These are phyloP conservation scores for Podarcis raffonei DNA, from an alignment of 2,113 vertebrate genomes.

Conservation along the genomic window DNA sequence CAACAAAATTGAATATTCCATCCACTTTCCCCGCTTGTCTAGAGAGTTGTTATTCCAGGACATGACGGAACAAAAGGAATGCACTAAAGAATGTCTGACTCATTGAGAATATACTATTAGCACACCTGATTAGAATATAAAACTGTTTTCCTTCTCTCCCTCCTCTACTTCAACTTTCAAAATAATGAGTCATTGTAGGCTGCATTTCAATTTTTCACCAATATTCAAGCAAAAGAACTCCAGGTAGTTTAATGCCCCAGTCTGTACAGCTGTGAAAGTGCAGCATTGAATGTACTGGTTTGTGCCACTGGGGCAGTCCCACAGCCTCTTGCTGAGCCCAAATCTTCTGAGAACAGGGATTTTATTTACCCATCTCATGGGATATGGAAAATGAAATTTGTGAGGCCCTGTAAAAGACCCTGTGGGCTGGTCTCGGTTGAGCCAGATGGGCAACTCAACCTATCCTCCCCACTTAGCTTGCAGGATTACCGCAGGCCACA, in stretches of 20 bases:
- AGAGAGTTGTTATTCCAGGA: neutral
- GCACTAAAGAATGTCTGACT: neutral
- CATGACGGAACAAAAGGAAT: neutral
- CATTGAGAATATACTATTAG: conserved; percentile 7
- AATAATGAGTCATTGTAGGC: neutral
- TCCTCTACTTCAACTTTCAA: neutral
- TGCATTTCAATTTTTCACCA: neutral
- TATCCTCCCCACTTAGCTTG: too few relatives aligned
- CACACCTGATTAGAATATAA: neutral
- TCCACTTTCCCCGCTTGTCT: neutral
- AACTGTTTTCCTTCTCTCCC: neutral
- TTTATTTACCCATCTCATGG: too few relatives aligned
- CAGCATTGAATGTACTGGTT: neutral
- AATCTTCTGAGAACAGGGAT: too few relatives aligned
- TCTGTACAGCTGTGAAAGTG: too few relatives aligned
- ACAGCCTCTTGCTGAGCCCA: too few relatives aligned
- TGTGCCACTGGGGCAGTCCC: neutral
- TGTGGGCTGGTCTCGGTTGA: too few relatives aligned
- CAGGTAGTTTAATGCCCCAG: neutral
- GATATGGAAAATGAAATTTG: too few relatives aligned
- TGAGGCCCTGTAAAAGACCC: too few relatives aligned
- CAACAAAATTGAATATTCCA: neutral
- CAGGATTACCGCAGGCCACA: neutral
- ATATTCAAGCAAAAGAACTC: neutral
- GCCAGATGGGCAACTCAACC: too few relatives aligned